phyloP scores from a whole-genome alignment of 2,888 invertebrate species.

The Drosophila falleni region DNA sequence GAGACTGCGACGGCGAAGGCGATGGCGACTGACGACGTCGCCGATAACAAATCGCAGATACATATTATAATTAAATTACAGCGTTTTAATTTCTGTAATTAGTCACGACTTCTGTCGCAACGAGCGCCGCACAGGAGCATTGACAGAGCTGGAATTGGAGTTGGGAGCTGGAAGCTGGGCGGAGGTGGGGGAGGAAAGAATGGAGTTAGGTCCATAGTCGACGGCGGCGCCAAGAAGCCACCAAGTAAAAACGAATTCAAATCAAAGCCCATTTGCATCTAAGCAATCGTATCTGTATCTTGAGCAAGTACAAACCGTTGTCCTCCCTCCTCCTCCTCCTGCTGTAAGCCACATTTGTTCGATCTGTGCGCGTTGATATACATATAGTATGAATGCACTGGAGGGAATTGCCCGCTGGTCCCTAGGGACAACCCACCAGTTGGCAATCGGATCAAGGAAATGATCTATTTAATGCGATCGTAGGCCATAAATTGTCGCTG shows the following conservation, averaged over 20 bases:
- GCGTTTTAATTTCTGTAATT: conserved; percentile 86
- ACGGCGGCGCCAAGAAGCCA: conserved; percentile 67
- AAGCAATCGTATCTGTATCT: conserved; percentile 59
- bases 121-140: conserved; percentile 31
- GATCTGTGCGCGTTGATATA: conserved; percentile 42
- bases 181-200: not conserved
- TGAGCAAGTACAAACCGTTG: conserved; percentile 30
- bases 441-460: conserved; percentile 63
- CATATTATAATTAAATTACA: conserved; percentile 85
- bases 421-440: conserved; percentile 6
- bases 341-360: conserved; percentile 22
- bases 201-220: not conserved
- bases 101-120: conserved; percentile 84
- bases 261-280: conserved; percentile 69
- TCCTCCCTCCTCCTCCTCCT: not conserved
- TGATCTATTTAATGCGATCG: conserved; percentile 73
- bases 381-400: conserved; percentile 3
- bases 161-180: conserved; percentile 2
- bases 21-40: conserved; percentile 53
- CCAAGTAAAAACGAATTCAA: conserved; percentile 49
- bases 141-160: conserved; percentile 13
- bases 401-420: conserved; percentile 10
- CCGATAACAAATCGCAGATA: conserved; percentile 85
- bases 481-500: conserved; percentile 64
- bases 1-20: conserved; percentile 35